Evolutionary conservation across 2,797 vertebrate species (phyloP).

Genomic region (Periophthalmus magnuspinnatus): DNA sequence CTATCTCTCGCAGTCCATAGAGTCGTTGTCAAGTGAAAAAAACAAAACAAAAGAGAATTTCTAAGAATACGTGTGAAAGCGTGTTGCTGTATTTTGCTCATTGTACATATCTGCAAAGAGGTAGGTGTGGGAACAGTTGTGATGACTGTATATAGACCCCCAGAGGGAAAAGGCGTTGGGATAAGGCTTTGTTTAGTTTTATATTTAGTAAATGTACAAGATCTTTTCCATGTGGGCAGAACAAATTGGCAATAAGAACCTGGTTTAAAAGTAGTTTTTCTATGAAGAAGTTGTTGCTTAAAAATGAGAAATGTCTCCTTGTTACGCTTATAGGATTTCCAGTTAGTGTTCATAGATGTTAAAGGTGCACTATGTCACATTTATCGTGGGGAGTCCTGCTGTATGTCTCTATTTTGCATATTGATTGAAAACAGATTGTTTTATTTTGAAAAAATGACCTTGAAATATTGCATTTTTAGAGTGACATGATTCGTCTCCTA

Average conservation of each 20-base stretch:
- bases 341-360: not conserved
- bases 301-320: constrained; percentile 3
- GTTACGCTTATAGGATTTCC: not conserved
- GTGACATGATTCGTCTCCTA: not conserved
- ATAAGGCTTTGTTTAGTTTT: constrained; percentile 17
- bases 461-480: not conserved
- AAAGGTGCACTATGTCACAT: too few species aligned
- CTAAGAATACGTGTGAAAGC: constrained; percentile 46
- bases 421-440: too few species aligned
- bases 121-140: constrained; percentile 49
- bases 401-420: not conserved
- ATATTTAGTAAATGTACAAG: constrained; percentile 28
- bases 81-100: constrained; percentile 8
- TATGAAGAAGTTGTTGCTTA: constrained; percentile 23
- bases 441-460: not conserved
- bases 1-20: constrained; percentile 54
- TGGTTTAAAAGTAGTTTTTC: constrained; percentile 11
- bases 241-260: constrained; percentile 27
- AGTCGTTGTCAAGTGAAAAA: constrained; percentile 35
- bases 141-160: constrained; percentile 25
- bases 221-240: constrained; percentile 24
- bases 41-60: constrained; percentile 35
- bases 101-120: constrained; percentile 15
- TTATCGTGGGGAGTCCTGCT: not conserved
- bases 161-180: constrained; percentile 28